Base-by-base conservation (phyloP, 2,888 invertebrate species). In the Drosophila robusta region DNA sequence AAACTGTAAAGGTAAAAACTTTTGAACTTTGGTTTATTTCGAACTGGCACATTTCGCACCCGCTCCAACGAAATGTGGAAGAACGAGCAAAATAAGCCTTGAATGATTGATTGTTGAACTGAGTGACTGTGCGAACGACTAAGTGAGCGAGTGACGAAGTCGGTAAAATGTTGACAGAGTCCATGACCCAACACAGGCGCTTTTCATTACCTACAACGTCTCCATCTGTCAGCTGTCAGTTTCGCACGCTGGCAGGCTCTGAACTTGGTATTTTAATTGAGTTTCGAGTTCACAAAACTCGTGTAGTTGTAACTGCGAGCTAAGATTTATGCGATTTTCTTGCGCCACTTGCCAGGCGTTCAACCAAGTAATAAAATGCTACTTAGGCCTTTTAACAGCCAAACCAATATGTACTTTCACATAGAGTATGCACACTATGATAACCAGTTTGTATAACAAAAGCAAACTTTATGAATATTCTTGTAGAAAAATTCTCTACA, bases 231-330 rank as follows among this genome's bases (percentile, higher is more conserved):
- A 87, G 82, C 72, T 82, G 86, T 87, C 82, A 87, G 86, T 60
- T 70, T 78, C 54, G 42, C 62, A 60, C 29, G 66, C 62, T 74
- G 80, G 75, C 88, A 80, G 78, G 51, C 56, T 72, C 61, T 87
- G 82, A 87, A 73, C 88, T 75, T 85, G 86, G 72, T 70, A 85
- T 85, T 82, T 82, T 81, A 82, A 82, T 82, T 87, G 88, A 82
- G 82, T 82, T 86, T 85, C 65, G 65, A 87, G 78, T 65, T 82
- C 66, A 75, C 57, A 50, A 50, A 63, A 50, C 55, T 46, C 46
- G 44, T 38, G 41, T 44, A 49, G 63, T 68, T 66, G 44, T 46
- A 49, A 62, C 46, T 44, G 61, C 51, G 50, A 54, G 56, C 26
- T 45, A 63, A 66, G 69, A 67, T 79, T 75, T 72, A 69, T 70